These are phyloP conservation scores for Spicauda simplicius DNA, from an alignment of 2,888 invertebrate genomes.

Conservation along the genomic window DNA sequence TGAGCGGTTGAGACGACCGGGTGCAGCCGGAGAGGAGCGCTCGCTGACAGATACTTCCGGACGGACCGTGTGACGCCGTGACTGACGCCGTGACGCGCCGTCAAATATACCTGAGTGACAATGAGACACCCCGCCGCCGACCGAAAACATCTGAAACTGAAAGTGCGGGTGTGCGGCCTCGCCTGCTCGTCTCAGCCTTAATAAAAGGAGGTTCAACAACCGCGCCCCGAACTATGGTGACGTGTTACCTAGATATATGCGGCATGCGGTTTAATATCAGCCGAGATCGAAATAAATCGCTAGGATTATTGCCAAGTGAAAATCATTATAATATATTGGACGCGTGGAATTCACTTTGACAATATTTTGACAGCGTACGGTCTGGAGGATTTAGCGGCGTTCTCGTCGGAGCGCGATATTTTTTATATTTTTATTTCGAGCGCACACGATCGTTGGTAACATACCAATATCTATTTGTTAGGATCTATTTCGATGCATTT, in stretches of 20 bases:
- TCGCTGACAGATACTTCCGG: slow-evolving; percentile 71
- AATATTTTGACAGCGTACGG: slow-evolving; percentile 83
- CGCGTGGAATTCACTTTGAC: slow-evolving; percentile 82
- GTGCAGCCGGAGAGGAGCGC: slow-evolving; percentile 22
- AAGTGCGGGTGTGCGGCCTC: slow-evolving; percentile 51
- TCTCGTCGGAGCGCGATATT: slow-evolving; percentile 55
- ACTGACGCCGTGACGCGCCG: slow-evolving; percentile 39
- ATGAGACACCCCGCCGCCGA: slow-evolving; percentile 68
- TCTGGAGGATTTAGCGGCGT: slow-evolving; percentile 69
- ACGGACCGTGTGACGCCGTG: slow-evolving; percentile 45
- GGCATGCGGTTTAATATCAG: slow-evolving; percentile 81
- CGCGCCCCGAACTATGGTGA: slow-evolving; percentile 65
- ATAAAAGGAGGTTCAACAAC: slow-evolving; percentile 80
- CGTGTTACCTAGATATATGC: slow-evolving; percentile 76
- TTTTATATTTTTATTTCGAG: slow-evolving; percentile 65
- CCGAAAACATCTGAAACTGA: slow-evolving; percentile 59
- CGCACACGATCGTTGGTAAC: slow-evolving; percentile 47
- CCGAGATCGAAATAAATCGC: slow-evolving; percentile 82
- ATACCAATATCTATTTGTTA: slow-evolving; percentile 51
- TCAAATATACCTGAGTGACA: slow-evolving; percentile 69
- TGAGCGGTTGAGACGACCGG: slow-evolving; percentile 2
- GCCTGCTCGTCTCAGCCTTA: slow-evolving; percentile 60
- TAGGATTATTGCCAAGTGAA: slow-evolving; percentile 84
- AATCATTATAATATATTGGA: slow-evolving; percentile 83
- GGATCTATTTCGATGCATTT: slow-evolving; percentile 13